Evolutionary conservation across 2,113 vertebrate species (phyloP), one percentile per base, ranked within the genome.

Genomic region (Tyrannus savana): DNA sequence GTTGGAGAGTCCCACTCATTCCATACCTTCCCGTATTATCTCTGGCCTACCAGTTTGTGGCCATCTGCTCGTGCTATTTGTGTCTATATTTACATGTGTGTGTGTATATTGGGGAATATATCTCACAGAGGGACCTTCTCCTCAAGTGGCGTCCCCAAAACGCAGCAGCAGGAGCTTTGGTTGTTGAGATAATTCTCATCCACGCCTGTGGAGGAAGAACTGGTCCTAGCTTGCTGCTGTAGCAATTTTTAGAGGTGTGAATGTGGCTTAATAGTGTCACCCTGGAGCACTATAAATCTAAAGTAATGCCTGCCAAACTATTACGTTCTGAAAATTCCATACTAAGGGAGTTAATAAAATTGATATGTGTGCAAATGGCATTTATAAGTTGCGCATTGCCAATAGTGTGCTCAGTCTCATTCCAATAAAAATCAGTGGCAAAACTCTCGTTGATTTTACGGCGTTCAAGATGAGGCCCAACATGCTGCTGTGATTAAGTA

Each of bases 281-380:
- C 89, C 13, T 80, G 81, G 89, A 91, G 96, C 84, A 79, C 81
- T 62, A 96, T 96, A 96, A 96, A 95, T 96, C 91, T 93, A 49
- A 94, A 95, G 89, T 66, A 94, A 90, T 95, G 94, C 89, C 82
- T 96, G 94, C 93, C 95, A 94, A 97, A 97, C 75, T 86, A 91
- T 87, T 95, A 96, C 84, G 39, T 88, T 91, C 95, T 79, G 85
- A 88, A 90, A 95, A 95, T 96, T 93, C 90, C 84, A 44, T 91
- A 84, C 82, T 90, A 93, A 93, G 72, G 82, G 82, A 97, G 96
- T 97, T 97, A 94, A 97, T 96, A 96, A 96, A 96, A 96, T 94
- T 97, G 95, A 95, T 96, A 94, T 93, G 95, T 97, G 95, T 94
- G 92, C 85, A 96, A 96, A 95, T 93, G 90, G 87, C 91, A 74